phyloP scores from a whole-genome alignment of 2,888 invertebrate species.

The Orthonevra nobilis region DNA sequence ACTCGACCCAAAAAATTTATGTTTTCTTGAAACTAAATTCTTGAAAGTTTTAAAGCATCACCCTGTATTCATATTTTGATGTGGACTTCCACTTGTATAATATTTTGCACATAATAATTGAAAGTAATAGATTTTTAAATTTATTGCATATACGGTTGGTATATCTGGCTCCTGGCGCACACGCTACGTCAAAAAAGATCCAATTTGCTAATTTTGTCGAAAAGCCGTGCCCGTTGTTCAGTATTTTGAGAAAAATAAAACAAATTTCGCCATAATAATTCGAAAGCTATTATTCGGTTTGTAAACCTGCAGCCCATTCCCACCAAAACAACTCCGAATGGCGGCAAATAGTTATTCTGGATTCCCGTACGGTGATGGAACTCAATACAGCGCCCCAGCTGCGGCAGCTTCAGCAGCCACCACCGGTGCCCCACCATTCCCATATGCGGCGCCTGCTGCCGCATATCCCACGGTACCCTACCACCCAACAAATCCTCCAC shows the following conservation, averaged over 20 bases:
- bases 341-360: slow-evolving; percentile 93
- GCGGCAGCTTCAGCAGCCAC: slow-evolving; percentile 88
- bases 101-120: no score
- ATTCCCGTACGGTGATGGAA: slow-evolving; percentile 94
- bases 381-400: slow-evolving; percentile 90
- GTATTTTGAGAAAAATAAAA: slow-evolving; percentile 49
- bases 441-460: slow-evolving; percentile 78
- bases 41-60: no score
- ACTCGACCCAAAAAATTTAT: no score
- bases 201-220: slow-evolving; percentile 52
- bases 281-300: slow-evolving; percentile 8
- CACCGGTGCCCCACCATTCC: slow-evolving; percentile 73
- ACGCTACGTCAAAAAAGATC: slow-evolving; percentile 69
- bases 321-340: slow-evolving; percentile 57
- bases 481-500: slow-evolving; percentile 77
- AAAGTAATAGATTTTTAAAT: no score
- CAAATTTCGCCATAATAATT: slow-evolving; percentile 15
- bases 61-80: no score
- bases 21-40: no score
- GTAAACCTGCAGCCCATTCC: slow-evolving; percentile 44
- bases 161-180: slow-evolving; percentile 52
- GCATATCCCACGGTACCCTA: slow-evolving; percentile 86
- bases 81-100: no score
- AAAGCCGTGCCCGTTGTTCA: slow-evolving; percentile 42
- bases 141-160: slow-evolving; percentile 37